Base-by-base conservation (phyloP, 2,888 invertebrate genomes). In the Dryococelus australis region DNA sequence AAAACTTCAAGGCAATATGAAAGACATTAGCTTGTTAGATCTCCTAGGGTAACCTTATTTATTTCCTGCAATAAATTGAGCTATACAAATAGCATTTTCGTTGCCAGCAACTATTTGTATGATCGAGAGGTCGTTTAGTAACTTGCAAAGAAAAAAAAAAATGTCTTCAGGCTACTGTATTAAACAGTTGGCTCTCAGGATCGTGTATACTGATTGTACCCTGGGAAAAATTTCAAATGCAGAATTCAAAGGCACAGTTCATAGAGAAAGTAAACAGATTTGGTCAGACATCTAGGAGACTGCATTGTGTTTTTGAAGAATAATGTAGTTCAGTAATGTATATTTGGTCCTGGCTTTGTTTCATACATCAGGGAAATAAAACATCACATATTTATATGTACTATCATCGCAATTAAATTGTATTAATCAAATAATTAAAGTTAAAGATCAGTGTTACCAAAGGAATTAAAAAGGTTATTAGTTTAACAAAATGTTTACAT, bases 41-140 rank as follows among this genome's bases (percentile, higher is more conserved):
- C 47, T 13, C 28, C 4, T 80, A 26, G 28, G 13, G 28, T 2
- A 80, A 24, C 12, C 26, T 2, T 13, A 27, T 80, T 80, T 80
- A 27, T 80, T 80, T 28, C 28, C 80, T 27, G 26, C 24, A n/a
- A 80, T 80, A 80, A 27, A 24, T 3, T 35, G 84, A 27, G 88
- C 87, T 26, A 80, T 88, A 10, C 47, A 86, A 78, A 85, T 88
- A 79, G 86, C 88, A 27, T 65, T 84, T 24, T 86, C 87, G 26
- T 83, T 89, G 26, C 89, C 89, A 0, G 83, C 86, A n/a, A 89
- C 88, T 47, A 89, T 88, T 51, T 88, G 89, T 53, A 87, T 88
- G 10, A 88, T 89, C 26, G 35, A 35, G 35, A 35, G 89, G 80
- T 88, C 87, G 28, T 89, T 90, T 87, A 90, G 89, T 78, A 90